Conservation (phyloP, 2,113 vertebrate genomes). For the Jaculus jaculus region DNA sequence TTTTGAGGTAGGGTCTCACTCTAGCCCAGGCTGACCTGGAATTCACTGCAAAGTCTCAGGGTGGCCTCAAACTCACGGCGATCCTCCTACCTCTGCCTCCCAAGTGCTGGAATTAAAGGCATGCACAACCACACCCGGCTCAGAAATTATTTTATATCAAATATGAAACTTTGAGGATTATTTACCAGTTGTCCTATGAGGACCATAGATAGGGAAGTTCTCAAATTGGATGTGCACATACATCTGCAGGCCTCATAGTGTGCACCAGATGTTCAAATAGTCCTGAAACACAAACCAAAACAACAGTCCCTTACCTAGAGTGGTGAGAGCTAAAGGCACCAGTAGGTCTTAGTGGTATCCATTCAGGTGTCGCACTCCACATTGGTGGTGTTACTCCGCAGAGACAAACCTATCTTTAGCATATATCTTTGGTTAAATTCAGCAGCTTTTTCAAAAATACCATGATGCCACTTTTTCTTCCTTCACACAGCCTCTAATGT, state of each 20-base stretch:
- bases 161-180: background rate
- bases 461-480: background rate
- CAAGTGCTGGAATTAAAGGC: too few species aligned
- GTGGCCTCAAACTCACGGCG: too few species aligned
- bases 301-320: background rate
- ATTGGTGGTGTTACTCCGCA: background rate
- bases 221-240: background rate
- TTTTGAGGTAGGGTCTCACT: too few species aligned
- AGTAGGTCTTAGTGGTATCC: too few species aligned
- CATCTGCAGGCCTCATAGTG: background rate
- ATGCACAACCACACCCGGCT: too few species aligned
- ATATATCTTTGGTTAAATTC: background rate
- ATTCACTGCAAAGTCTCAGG: too few species aligned
- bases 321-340: background rate
- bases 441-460: background rate
- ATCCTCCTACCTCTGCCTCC: too few species aligned
- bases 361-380: background rate
- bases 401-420: background rate
- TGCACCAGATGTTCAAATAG: background rate
- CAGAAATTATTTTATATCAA: too few species aligned
- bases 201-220: background rate
- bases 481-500: background rate
- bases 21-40: too few species aligned
- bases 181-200: background rate
- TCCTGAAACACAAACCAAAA: background rate